Percentiles rank a stretch among this genome's conserved stretches.
Evolutionary conservation across 2,888 invertebrate genomes (phyloP).

Genomic region (Pammene fasciana): DNA sequence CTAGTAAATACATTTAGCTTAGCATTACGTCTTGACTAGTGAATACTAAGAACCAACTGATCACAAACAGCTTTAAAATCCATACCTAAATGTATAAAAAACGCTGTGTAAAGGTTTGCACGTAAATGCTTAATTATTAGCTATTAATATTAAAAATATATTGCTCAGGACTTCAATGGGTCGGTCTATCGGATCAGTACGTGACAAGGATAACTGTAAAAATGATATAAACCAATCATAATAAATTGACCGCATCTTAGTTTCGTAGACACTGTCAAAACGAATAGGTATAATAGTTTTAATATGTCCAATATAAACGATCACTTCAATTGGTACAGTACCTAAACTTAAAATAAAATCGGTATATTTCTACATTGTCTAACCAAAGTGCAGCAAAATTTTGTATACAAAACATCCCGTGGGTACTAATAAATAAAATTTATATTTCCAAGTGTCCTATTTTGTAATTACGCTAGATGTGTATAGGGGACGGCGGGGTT

Average conservation of each 20-base stretch:
- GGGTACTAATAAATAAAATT: conserved; percentile 53
- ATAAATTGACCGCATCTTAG: conserved; percentile 40
- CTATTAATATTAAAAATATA: conserved; percentile 76
- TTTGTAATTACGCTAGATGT: conserved; percentile 68
- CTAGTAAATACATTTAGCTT: conserved; percentile 52
- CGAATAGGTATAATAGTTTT: conserved; percentile 44
- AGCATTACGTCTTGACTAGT: conserved; percentile 58
- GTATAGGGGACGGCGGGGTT: too few relatives aligned
- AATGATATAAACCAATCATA: conserved; percentile 36
- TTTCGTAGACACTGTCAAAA: conserved; percentile 52
- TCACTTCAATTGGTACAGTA: conserved; percentile 35
- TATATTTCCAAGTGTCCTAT: conserved; percentile 59
- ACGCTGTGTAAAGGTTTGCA: conserved; percentile 72
- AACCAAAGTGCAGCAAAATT: conserved; percentile 42
- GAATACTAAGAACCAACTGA: conserved; percentile 68
- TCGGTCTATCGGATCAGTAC: conserved; percentile 79
- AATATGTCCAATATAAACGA: conserved; percentile 42
- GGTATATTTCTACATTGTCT: conserved; percentile 35
- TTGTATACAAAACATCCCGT: conserved; percentile 43
- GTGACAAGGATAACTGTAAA: conserved; percentile 53
- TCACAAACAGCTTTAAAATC: conserved; percentile 74
- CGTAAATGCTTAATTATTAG: conserved; percentile 76
- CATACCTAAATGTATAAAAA: conserved; percentile 72
- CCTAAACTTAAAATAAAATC: conserved; percentile 29
- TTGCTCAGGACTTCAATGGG: conserved; percentile 81